These are phyloP conservation scores for Pyrrhura leucotis DNA, from an alignment of 2,797 vertebrate species.

Conservation along the genomic window DNA sequence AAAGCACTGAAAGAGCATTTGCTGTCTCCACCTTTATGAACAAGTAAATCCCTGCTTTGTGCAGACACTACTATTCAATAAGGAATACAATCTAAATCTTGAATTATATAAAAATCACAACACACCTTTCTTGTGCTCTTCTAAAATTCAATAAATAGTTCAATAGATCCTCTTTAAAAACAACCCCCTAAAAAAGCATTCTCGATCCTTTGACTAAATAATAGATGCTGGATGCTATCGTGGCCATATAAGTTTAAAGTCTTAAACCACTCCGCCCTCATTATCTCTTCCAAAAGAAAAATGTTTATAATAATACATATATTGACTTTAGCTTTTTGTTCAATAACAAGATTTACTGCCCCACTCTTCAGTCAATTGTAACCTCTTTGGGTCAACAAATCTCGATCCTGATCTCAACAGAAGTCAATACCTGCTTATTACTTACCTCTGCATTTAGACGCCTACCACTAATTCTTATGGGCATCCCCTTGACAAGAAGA, in stretches of 20 bases:
- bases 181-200: not conserved
- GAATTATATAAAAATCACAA: conserved; percentile 56
- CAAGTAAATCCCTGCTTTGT: conserved; percentile 42
- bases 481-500: conserved; percentile 39
- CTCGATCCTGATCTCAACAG: conserved; percentile 75
- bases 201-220: not conserved
- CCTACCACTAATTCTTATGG: conserved; percentile 71
- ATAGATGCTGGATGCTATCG: not conserved
- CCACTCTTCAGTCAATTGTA: conserved; percentile 78
- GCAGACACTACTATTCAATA: conserved; percentile 50
- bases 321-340: conserved; percentile 77
- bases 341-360: conserved; percentile 81
- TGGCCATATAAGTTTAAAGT: conserved; percentile 22
- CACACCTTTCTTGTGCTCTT: not conserved
- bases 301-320: conserved; percentile 80
- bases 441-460: conserved; percentile 72
- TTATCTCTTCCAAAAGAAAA: conserved; percentile 76
- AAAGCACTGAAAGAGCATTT: conserved; percentile 21
- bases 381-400: conserved; percentile 81
- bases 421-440: conserved; percentile 79
- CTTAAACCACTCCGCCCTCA: conserved; percentile 67
- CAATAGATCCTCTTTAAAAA: conserved; percentile 43
- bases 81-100: conserved; percentile 43
- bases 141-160: conserved; percentile 58
- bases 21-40: not conserved